phyloP scores from a whole-genome alignment of 2,888 invertebrate species.

The Aricia artaxerxes region DNA sequence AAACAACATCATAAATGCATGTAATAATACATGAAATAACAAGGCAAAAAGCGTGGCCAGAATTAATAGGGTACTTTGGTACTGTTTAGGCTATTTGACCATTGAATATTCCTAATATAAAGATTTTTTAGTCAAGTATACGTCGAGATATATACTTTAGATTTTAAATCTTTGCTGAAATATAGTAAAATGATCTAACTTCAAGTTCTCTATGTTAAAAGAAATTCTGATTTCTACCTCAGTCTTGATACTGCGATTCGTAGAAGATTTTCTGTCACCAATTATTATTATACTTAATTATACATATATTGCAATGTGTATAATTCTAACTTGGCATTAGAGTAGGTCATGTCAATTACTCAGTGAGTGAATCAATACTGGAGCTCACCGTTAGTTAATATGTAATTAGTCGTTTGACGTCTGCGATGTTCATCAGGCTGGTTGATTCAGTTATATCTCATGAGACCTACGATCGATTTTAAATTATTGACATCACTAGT shows the following conservation, averaged over 20 bases:
- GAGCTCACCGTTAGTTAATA: not conserved
- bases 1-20: not conserved
- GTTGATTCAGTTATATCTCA: conserved; percentile 19
- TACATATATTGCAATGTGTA: not conserved
- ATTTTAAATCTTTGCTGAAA: not conserved
- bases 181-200: not conserved
- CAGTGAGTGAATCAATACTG: conserved; percentile 11
- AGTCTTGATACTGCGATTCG: too few relatives aligned
- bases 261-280: not conserved
- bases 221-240: too few relatives aligned
- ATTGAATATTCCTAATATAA: too few relatives aligned
- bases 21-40: too few relatives aligned
- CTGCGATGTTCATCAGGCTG: conserved; percentile 1
- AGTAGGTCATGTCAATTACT: conserved; percentile 1
- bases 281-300: not conserved
- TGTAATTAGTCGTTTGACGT: conserved; percentile 16
- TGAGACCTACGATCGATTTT: not conserved
- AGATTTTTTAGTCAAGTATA: too few relatives aligned
- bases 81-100: too few relatives aligned
- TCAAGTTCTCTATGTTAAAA: too few relatives aligned
- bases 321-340: not conserved
- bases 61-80: too few relatives aligned
- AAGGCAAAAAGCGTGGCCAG: too few relatives aligned
- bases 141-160: too few relatives aligned
- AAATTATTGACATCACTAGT: not conserved